Conservation (phyloP, 37 sponge, comb jelly and placozoan genomes). For the Ephydatia muelleri region DNA sequence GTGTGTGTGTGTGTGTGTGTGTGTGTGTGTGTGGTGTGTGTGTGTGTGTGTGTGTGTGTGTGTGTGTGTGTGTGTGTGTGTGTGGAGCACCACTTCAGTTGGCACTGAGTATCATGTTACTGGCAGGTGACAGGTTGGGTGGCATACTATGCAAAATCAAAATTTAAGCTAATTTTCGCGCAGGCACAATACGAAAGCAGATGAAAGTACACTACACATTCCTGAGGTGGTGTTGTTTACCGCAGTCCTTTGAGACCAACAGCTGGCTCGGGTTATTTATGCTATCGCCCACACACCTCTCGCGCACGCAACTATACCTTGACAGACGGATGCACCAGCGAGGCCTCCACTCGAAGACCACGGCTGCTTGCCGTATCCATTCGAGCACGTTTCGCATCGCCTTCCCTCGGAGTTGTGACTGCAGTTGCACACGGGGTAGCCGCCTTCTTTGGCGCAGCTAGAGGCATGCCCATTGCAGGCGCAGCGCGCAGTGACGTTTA, state of each 20-base stretch:
- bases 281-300: background rate
- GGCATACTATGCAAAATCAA: too few species aligned
- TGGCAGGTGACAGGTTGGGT: background rate
- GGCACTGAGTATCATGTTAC: too few species aligned
- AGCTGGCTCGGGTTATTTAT: background rate
- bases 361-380: constrained; percentile 45
- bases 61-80: constrained; percentile 26
- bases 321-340: background rate
- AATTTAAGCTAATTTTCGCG: background rate
- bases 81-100: background rate
- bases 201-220: background rate
- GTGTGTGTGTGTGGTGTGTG: too few species aligned
- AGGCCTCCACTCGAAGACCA: constrained; percentile 4
- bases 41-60: constrained; percentile 44
- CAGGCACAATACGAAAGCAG: background rate
- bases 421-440: constrained; percentile 51
- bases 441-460: constrained; percentile 19
- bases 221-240: constrained; percentile 2
- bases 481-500: constrained; percentile 60
- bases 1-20: too few species aligned
- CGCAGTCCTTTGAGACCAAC: background rate
- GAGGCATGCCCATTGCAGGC: constrained; percentile 77
- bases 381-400: constrained; percentile 19
- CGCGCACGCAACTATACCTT: background rate
- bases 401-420: constrained; percentile 66